Base-by-base conservation (phyloP, 2,113 vertebrate species). In the Genyomyrus donnyi region DNA sequence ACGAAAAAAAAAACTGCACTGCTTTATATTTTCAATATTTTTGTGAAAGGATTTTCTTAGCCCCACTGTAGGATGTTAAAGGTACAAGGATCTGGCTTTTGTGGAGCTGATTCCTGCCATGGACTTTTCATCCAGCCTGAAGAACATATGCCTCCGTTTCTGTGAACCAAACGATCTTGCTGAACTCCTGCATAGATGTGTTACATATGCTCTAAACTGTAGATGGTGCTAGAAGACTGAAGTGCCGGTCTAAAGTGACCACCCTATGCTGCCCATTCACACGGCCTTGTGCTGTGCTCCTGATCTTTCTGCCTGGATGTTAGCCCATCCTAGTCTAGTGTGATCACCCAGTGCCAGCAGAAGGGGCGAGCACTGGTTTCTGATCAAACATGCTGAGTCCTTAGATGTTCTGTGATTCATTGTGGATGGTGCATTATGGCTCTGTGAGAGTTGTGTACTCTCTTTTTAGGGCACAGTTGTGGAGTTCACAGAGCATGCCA, bases 1-100 rank as follows among this genome's bases (percentile, higher is more conserved):
- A 86, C 83, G 90, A 27, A 89, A 94, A 91, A n/a, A 89, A 94
- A 93, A 95, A 92, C 95, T 95, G 96, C 96, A 94, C 95, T 95
- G 93, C 90, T 93, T 83, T 91, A 89, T 89, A 89, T 87, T 91
- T 91, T 89, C 88, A 86, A 90, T 94, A 94, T 94, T 92, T 93
- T 96, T 95, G 94, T 95, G 93, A 92, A 94, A 94, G 94, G 92
- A 93, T 94, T 92, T 95, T 93, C 17, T n/a, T 93, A 92, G 92
- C 94, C 92, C 93, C 93, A 94, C 91, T 92, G 94, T 95, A 94
- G 92, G 92, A 91, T 88, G 93, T 93, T 88, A 74, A 90, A 90
- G 39, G 74, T 52, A 80, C 80, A 80, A 80, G 49, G 89, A 66
- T 62, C 49, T 45, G 31, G 49, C 80, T 91, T 92, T 58, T 88